Evolutionary conservation across 2,888 invertebrate species (phyloP), one percentile per base, ranked within the genome.

Genomic region (Allacma fusca): DNA sequence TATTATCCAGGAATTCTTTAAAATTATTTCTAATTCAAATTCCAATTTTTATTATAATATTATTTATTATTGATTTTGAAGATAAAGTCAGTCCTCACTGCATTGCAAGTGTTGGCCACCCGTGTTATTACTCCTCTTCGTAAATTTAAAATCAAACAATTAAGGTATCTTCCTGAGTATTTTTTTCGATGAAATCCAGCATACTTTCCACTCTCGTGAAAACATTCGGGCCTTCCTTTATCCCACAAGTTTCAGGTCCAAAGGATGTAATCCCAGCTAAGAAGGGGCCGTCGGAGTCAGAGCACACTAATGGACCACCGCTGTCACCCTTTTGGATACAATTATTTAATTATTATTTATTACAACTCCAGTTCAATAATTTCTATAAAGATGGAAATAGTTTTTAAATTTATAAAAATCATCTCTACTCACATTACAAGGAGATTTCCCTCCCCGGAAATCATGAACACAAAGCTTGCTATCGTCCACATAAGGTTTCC

Each of bases 201-300:
- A n/a, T 24, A 9, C 34, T 29, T 12, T 12, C 12, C 13, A 69
- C 69, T 7, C 43, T 4, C 9, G 69, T 69, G 40, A 24, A 79
- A 24, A 79, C 78, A 29, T 71, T 76, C 19, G 78, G 75, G 50
- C 70, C 76, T 9, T 75, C 28, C 16, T 23, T 26, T 26, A 71
- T 71, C 21, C 75, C 78, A 62, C 78, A 79, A 29, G 76, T 75
- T 65, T 77, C 57, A 50, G 73, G 50, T 62, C 79, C 79, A 73
- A 76, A 79, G n/a, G 79, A 79, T 1, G 43, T 44, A 16, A 79
- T 65, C 12, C 79, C 79, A 13, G 77, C 77, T 7, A 77, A 40
- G 65, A 77, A 79, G 21, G 71, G 73, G 9, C 44, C 70, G 7
- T 50, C 67, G 0, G 62, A 34, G 28, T 74, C 79, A 19, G 40